These are phyloP conservation scores for Dolichotis patagonum DNA, from an alignment of 2,113 vertebrate genomes.

Conservation along the genomic window DNA sequence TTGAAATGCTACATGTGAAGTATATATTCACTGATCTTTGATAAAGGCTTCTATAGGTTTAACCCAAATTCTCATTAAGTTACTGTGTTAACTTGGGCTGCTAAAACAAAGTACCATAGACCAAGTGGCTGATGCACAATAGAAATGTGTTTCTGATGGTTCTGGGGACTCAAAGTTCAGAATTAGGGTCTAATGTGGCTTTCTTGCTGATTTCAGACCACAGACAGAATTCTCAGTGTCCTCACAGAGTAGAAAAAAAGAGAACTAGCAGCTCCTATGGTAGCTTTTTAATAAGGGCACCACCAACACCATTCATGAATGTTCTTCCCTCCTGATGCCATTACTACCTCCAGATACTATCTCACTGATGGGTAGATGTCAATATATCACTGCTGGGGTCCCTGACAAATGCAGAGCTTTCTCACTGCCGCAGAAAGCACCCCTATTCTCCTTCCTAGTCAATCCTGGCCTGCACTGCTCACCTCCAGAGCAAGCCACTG, in stretches of 20 bases:
- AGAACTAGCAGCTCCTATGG: not conserved
- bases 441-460: not conserved
- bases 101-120: not conserved
- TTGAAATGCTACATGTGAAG: not conserved
- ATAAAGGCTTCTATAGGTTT: not conserved
- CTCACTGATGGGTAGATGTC: not conserved
- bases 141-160: not conserved
- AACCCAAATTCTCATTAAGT: not conserved
- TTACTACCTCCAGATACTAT: not conserved
- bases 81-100: not conserved
- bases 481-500: not conserved
- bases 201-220: not conserved
- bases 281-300: not conserved
- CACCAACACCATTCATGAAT: too few species aligned
- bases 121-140: not conserved
- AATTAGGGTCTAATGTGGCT: not conserved
- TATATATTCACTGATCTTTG: not conserved
- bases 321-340: not conserved
- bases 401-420: not conserved
- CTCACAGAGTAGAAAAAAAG: not conserved
- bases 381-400: not conserved
- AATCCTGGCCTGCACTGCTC: fast-evolving
- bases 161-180: not conserved
- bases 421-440: not conserved
- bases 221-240: not conserved